Evolutionary conservation across 2,888 invertebrate species (phyloP), one percentile per base, ranked within the genome.

Genomic region (Luperina testacea): DNA sequence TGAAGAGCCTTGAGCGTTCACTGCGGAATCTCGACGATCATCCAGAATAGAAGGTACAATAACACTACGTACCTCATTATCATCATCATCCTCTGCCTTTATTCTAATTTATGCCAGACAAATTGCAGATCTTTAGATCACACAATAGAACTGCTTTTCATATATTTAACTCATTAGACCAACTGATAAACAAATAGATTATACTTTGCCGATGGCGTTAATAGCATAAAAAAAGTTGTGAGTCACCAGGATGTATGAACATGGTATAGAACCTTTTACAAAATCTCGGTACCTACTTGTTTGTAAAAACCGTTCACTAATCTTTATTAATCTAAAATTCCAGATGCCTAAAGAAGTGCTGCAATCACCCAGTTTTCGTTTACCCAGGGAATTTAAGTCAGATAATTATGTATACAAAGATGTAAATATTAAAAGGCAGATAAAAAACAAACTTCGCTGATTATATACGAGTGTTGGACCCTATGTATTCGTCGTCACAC

Each of bases 401-500:
- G n/a, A 67, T 42, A 59, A 24, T 61, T 27, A 32, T 9, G 0
- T 15, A 38, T 27, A 24, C 38, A n/a, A 32, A 59, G 53, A 48
- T n/a, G 57, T 72, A 32, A 64, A 73, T 71, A 79, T 17, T 27
- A 68, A 70, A 61, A 73, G 11, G 17, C 64, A 61, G 17, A 68
- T 64, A 65, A 75, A 77, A 68, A 87, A 84, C 65, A 77, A 85
- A 85, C 63, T 75, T 42, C 11, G 15, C 61, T 67, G 69, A 72
- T 48, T 15, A 15, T 48, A 81, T 45, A 78, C 53, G 32, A 85
- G 65, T 53, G 68, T 42, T 72, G 86, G 84, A 81, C 75, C 71
- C 80, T 71, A 82, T 57, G 83, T 81, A 69, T 82, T 72, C 83
- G 81, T 63, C 87, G 86, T 83, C 87, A 79, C 78, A 84, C 86